Percentiles rank a stretch among this genome's conserved stretches.
These are phyloP conservation scores for Atethmia centrago DNA, from an alignment of 2,888 invertebrate species.

Conservation along the genomic window DNA sequence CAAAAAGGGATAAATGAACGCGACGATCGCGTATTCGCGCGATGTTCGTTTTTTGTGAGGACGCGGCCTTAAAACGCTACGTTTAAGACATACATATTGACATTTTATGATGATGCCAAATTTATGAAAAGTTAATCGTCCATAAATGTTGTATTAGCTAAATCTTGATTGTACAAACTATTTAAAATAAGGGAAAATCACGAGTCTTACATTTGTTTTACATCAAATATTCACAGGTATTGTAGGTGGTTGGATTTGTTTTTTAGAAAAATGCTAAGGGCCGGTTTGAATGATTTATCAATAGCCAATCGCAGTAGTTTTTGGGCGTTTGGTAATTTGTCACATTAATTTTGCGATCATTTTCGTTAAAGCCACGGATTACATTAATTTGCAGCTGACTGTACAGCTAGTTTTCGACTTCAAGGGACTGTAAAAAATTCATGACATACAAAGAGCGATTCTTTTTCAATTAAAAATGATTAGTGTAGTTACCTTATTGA, in stretches of 20 bases:
- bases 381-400: not conserved
- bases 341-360: too few relatives aligned
- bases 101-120: not conserved
- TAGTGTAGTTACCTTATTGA: too few relatives aligned
- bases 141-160: conserved; percentile 30
- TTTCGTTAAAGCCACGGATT: not conserved
- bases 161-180: conserved; percentile 2
- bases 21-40: too few relatives aligned
- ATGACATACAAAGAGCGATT: too few relatives aligned
- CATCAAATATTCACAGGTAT: not conserved
- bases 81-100: conserved; percentile 50
- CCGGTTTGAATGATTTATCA: too few relatives aligned
- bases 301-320: too few relatives aligned
- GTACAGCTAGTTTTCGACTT: conserved; percentile 9
- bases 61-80: not conserved
- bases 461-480: not conserved
- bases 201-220: conserved; percentile 1
- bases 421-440: conserved; percentile 25
- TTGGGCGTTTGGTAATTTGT: too few relatives aligned
- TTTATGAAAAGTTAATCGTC: conserved; percentile 23
- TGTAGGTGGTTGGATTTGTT: not conserved
- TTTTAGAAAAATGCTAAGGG: not conserved
- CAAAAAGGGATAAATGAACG: too few relatives aligned
- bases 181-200: conserved; percentile 2
- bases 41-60: too few relatives aligned